Conservation (phyloP, 2,113 vertebrate species). For the Chlamydotis undulata region DNA sequence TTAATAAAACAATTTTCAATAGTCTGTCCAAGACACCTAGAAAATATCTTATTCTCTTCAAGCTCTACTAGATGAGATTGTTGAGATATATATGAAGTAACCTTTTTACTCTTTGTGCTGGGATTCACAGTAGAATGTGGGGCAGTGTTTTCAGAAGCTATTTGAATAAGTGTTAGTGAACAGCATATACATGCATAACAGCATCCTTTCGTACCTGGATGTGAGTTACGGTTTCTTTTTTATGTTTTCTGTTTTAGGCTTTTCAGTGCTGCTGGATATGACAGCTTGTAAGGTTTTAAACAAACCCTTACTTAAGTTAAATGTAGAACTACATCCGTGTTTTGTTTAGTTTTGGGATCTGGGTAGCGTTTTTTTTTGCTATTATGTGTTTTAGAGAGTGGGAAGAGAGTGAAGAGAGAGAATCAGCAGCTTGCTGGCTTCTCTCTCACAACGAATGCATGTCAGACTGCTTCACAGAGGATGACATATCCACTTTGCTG, state of each 20-base stretch:
- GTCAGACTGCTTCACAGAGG: not conserved
- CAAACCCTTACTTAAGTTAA: not conserved
- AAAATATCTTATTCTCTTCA: not conserved
- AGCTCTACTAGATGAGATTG: not conserved
- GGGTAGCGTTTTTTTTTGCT: not conserved
- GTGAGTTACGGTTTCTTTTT: not conserved
- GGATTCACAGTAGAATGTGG: not conserved
- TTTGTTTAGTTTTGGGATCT: not conserved
- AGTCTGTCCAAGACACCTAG: not conserved
- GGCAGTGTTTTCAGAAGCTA: not conserved
- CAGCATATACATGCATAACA: not conserved
- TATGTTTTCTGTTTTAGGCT: not conserved
- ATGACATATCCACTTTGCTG: not conserved
- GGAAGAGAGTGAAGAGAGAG: not conserved
- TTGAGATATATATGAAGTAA: not conserved
- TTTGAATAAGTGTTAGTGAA: not conserved
- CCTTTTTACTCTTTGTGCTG: not conserved
- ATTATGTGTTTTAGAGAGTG: not conserved
- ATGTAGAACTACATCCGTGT: fast-evolving
- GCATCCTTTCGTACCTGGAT: not conserved
- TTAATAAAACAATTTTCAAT: not conserved
- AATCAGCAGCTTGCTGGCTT: not conserved
- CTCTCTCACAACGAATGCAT: not conserved
- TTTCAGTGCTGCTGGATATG: not conserved
- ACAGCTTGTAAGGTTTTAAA: not conserved